Conservation (phyloP, 2,113 vertebrate genomes). For the Protomyctophum bolini region DNA sequence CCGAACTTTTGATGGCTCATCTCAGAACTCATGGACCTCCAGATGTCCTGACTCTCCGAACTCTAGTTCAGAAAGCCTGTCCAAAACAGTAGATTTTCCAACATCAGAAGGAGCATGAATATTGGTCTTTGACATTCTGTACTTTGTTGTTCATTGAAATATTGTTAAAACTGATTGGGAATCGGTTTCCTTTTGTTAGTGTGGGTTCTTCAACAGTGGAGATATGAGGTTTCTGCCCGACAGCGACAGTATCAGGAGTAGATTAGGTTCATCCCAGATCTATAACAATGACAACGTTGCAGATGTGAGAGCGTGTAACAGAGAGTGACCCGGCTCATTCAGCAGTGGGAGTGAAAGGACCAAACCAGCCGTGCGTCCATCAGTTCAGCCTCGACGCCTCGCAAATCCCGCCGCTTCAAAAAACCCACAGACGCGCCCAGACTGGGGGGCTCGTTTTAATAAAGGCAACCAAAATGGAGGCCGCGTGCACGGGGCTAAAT, state of each 20-base stretch:
- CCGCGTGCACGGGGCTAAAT: slow-evolving; percentile 61
- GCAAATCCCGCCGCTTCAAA: slow-evolving; percentile 33
- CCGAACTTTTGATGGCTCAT: too few relatives aligned
- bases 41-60: too few relatives aligned
- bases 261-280: slow-evolving; percentile 26
- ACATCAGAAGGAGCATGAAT: too few relatives aligned
- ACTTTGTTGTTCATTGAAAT: too few relatives aligned
- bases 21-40: too few relatives aligned
- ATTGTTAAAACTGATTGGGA: too few relatives aligned
- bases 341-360: slow-evolving; percentile 35
- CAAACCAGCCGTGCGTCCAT: slow-evolving; percentile 51
- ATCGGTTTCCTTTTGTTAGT: too few relatives aligned
- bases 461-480: slow-evolving; percentile 49
- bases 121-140: too few relatives aligned
- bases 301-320: slow-evolving; percentile 43
- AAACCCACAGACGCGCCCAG: slow-evolving; percentile 7
- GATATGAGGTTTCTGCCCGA: too few relatives aligned
- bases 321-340: slow-evolving; percentile 45
- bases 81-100: too few relatives aligned
- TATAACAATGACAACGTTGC: slow-evolving; percentile 16
- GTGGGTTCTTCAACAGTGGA: too few relatives aligned
- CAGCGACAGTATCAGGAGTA: background rate
- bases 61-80: too few relatives aligned
- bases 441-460: slow-evolving; percentile 3
- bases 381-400: slow-evolving; percentile 42